phyloP scores from a whole-genome alignment of 2,888 invertebrate species.

The Leptogaster cylindrica region DNA sequence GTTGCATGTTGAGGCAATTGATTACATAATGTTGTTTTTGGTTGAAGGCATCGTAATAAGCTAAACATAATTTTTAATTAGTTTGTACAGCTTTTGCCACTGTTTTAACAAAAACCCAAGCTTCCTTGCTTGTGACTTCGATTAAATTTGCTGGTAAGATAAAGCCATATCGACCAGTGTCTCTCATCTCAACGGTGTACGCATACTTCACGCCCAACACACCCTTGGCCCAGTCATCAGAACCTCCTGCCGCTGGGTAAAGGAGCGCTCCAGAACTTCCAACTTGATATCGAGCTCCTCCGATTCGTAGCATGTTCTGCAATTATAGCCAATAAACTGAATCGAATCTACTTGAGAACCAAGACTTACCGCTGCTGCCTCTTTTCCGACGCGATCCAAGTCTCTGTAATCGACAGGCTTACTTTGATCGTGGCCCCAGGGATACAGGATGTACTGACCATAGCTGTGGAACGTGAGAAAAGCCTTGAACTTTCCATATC shows the following conservation, averaged over 20 bases:
- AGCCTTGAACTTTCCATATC: slow-evolving; percentile 68
- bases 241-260: slow-evolving; percentile 82
- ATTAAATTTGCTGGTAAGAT: slow-evolving; percentile 82
- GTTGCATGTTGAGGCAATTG: too few relatives aligned
- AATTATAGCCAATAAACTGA: slow-evolving; percentile 49
- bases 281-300: slow-evolving; percentile 73
- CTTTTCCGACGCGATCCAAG: slow-evolving; percentile 72
- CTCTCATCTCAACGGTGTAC: slow-evolving; percentile 88
- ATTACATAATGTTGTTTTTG: too few relatives aligned
- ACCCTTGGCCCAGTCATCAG: slow-evolving; percentile 93
- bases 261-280: slow-evolving; percentile 79
- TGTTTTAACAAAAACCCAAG: slow-evolving; percentile 73
- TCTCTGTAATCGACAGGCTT: slow-evolving; percentile 75
- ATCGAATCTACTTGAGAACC: slow-evolving; percentile 47
- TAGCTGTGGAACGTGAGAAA: slow-evolving; percentile 85
- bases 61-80: too few relatives aligned
- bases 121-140: slow-evolving; percentile 76
- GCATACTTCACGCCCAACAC: slow-evolving; percentile 81
- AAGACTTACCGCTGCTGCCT: slow-evolving; percentile 69
- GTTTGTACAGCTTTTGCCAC: slow-evolving; percentile 64
- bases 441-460: slow-evolving; percentile 83
- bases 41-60: too few relatives aligned
- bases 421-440: slow-evolving; percentile 82
- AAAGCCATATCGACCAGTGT: slow-evolving; percentile 84
- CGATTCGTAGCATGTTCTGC: slow-evolving; percentile 67